Evolutionary conservation across 2,113 vertebrate genomes (phyloP).

Genomic region (Toxotes jaculatrix): DNA sequence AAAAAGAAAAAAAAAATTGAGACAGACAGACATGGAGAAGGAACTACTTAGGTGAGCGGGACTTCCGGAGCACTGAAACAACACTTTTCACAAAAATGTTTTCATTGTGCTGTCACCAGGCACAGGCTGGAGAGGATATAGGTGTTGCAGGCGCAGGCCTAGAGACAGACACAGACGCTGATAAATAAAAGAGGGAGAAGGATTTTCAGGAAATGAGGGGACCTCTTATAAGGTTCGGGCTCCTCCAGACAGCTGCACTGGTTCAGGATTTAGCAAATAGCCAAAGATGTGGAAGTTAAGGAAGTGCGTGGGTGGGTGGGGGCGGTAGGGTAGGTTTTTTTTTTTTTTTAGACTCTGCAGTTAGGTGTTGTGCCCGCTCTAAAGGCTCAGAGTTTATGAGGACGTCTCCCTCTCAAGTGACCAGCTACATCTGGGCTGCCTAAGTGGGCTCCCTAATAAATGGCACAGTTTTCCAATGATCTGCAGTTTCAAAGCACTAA

Average conservation of each 20-base stretch:
- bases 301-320: constrained; percentile 12
- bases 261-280: constrained; percentile 57
- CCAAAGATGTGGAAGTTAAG: constrained; percentile 50
- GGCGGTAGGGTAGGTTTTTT: constrained; percentile 39
- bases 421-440: constrained; percentile 78
- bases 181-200: constrained; percentile 59
- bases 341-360: constrained; percentile 28
- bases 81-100: constrained; percentile 76
- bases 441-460: constrained; percentile 78
- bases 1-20: constrained; percentile 13
- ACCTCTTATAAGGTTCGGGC: constrained; percentile 40
- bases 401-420: constrained; percentile 76
- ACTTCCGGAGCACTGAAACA: constrained; percentile 74
- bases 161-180: constrained; percentile 51
- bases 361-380: constrained; percentile 61
- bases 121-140: constrained; percentile 70
- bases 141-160: constrained; percentile 62
- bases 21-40: constrained; percentile 65
- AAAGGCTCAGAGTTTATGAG: constrained; percentile 74
- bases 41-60: constrained; percentile 73
- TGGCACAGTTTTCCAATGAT: constrained; percentile 72
- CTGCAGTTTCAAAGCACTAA: constrained; percentile 70
- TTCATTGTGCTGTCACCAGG: constrained; percentile 79
- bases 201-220: constrained; percentile 56
- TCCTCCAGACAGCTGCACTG: constrained; percentile 67